Evolutionary conservation across 2,888 invertebrate species (phyloP), one percentile per base, ranked within the genome.

Genomic region (Apodemia zela): DNA sequence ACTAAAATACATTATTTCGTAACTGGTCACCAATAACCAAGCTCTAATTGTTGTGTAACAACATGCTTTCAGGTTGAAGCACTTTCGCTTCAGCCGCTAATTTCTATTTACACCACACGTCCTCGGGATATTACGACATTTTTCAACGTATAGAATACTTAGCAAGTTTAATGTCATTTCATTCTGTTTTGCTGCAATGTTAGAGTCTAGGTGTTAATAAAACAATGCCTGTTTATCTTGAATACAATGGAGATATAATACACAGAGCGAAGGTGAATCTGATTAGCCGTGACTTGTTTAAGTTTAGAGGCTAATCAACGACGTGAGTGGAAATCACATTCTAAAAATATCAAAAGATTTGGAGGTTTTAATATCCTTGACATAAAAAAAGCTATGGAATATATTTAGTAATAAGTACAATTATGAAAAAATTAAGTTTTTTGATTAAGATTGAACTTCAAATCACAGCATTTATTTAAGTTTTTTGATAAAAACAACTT

Each of bases 31-130:
- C 29, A 54, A 15, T 15, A 25, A 29, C 54, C 64, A 67, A 63
- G 63, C 67, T 79, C 75, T 79, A 82, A 82, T 81, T 78, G 76
- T 75, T 69, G 67, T 75, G 76, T 77, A 80, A 79, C 75, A 77
- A 75, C 69, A 63, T 68, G 69, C 69, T 68, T 69, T 68, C 69
- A 70, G 65, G 57, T 67, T 67, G 68, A 73, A 64, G 67, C 75
- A 81, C 82, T 84, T 82, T 84, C 80, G 75, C 75, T 71, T 67
- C 67, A 68, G 62, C 70, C 70, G 73, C 70, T 81, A 76, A 81
- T 57, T 25, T 29, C 54, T 54, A 11, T 54, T 54, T 21, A 54
- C 21, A 21, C 21, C 13, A 54, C 21, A 21, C 21, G 54, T 25
- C 21, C 54, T 54, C 54, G 51, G 13, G 25, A 21, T 54, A 25